Conservation (phyloP, 2,888 invertebrate genomes). For the Phyllotreta cruciferae region DNA sequence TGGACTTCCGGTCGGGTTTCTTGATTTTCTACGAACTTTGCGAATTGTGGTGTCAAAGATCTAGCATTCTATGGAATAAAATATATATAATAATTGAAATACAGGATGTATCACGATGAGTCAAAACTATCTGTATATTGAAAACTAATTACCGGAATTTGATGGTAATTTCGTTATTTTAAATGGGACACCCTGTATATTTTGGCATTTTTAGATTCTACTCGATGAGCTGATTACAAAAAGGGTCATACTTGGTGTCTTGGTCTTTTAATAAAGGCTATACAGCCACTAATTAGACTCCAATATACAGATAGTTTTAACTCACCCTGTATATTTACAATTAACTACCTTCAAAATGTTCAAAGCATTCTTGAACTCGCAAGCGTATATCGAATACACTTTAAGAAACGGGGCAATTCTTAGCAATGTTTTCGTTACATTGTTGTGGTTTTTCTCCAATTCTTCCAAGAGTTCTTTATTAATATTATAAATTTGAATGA, state of each 20-base stretch:
- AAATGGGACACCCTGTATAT: too few species aligned
- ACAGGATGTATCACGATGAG: not conserved
- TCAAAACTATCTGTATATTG: too few species aligned
- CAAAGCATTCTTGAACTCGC: slow-evolving; percentile 72
- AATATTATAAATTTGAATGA: slow-evolving; percentile 69
- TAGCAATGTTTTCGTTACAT: slow-evolving; percentile 71
- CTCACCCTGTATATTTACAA: too few species aligned
- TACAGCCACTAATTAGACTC: too few species aligned
- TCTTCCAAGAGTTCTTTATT: slow-evolving; percentile 69
- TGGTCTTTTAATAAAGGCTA: too few species aligned
- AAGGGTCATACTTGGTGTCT: too few species aligned
- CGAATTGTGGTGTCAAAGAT: slow-evolving; percentile 63
- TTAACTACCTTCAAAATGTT: slow-evolving; percentile 66
- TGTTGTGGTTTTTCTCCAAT: slow-evolving; percentile 64
- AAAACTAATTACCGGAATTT: too few species aligned
- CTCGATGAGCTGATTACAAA: too few species aligned
- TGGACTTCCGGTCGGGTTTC: slow-evolving; percentile 75
- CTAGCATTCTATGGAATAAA: slow-evolving; percentile 61
- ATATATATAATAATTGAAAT: not conserved
- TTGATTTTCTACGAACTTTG: slow-evolving; percentile 67
- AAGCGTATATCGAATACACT: slow-evolving; percentile 79
- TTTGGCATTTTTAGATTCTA: too few species aligned
- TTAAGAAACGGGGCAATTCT: slow-evolving; percentile 80
- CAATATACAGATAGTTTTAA: too few species aligned
- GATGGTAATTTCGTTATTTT: too few species aligned